These are phyloP conservation scores for Anguilla marmorata DNA, from an alignment of 2,797 vertebrate species.

Conservation along the genomic window DNA sequence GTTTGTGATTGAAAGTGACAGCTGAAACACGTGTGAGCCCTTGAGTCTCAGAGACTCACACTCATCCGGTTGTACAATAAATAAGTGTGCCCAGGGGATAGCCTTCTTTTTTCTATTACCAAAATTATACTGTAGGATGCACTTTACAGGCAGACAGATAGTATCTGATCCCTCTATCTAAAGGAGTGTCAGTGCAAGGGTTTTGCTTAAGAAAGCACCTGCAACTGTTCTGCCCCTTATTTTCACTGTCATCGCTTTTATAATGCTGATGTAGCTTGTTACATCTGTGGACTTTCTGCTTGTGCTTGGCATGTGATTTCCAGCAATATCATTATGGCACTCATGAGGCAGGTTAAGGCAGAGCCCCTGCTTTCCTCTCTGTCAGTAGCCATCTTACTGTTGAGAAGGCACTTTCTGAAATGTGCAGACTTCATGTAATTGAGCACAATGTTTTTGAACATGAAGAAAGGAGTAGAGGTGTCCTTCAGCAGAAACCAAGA, in stretches of 20 bases:
- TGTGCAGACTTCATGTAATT: constrained; percentile 24
- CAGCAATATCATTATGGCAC: constrained; percentile 9
- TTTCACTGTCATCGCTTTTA: constrained; percentile 19
- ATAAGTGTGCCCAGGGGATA: constrained; percentile 36
- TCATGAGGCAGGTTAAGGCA: neutral
- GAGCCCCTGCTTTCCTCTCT: neutral
- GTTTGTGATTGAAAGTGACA: neutral
- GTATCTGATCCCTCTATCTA: constrained; percentile 50
- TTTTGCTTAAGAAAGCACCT: constrained; percentile 20
- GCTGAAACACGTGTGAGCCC: neutral
- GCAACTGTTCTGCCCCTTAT: constrained; percentile 3
- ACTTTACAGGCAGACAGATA: constrained; percentile 64
- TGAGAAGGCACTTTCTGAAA: constrained; percentile 5
- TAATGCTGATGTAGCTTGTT: constrained; percentile 28
- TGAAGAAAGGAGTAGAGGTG: constrained; percentile 9
- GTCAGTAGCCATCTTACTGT: constrained; percentile 4
- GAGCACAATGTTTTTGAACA: constrained; percentile 13
- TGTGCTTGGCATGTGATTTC: neutral
- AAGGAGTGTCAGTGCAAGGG: neutral
- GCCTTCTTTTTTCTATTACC: constrained; percentile 64
- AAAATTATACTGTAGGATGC: constrained; percentile 63
- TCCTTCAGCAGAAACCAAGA: constrained; percentile 6
- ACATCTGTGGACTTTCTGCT: neutral
- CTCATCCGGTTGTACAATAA: neutral
- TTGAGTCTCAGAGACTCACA: neutral